A percentile compares a stretch with the other conserved stretches of the same genome.
These are phyloP conservation scores for Siphamia tubifer DNA, from an alignment of 2,113 vertebrate genomes.

Conservation along the genomic window DNA sequence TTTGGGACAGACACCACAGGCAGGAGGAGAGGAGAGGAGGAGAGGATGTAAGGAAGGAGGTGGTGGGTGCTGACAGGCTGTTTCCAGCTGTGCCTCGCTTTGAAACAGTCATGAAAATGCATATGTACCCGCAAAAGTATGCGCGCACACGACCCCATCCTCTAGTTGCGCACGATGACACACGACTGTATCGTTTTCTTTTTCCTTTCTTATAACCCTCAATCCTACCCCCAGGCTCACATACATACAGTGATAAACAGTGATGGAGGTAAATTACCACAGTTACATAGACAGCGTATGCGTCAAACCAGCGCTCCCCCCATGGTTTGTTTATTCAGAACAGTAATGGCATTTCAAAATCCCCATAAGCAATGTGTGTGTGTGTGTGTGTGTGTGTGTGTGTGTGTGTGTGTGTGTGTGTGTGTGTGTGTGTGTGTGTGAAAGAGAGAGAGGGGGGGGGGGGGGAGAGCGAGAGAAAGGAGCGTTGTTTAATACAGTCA, in stretches of 20 bases:
- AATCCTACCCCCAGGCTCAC: not conserved
- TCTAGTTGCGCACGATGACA: not conserved
- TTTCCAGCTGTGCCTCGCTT: slow-evolving; percentile 60
- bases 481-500: not conserved
- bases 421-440: too few relatives aligned
- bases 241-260: not conserved
- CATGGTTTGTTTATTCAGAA: slow-evolving; percentile 10
- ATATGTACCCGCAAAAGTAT: too few relatives aligned
- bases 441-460: too few relatives aligned
- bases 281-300: slow-evolving; percentile 18
- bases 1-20: slow-evolving; percentile 53
- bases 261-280: not conserved
- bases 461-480: too few relatives aligned
- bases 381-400: too few relatives aligned
- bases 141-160: not conserved
- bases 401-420: too few relatives aligned
- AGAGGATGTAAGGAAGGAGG: slow-evolving; percentile 16
- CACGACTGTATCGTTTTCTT: not conserved
- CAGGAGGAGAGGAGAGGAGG: slow-evolving; percentile 17
- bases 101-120: slow-evolving; percentile 24
- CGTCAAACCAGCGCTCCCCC: not conserved
- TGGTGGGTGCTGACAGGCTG: slow-evolving; percentile 64
- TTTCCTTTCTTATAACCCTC: not conserved
- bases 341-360: slow-evolving; percentile 43
- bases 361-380: not conserved